Conservation (phyloP, 2,888 invertebrate species). For the Boloria euphrosyne region DNA sequence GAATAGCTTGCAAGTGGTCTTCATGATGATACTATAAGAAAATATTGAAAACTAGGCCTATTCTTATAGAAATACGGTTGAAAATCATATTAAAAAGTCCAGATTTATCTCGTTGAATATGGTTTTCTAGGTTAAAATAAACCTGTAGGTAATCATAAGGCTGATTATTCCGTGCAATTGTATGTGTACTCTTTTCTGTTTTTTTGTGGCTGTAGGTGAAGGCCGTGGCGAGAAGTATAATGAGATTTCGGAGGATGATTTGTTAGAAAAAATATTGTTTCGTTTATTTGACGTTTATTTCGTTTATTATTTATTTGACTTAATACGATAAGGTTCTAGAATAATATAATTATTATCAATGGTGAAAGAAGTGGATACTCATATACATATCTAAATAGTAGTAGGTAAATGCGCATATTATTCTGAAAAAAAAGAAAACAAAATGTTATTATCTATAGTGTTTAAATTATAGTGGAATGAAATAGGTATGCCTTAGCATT, state of each 20-base stretch:
- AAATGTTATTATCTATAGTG: too few species aligned
- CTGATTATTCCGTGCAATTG: neutral
- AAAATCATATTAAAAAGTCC: neutral
- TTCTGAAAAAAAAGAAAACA: too few species aligned
- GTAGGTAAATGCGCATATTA: too few species aligned
- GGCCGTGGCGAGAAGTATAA: conserved; percentile 14
- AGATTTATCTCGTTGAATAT: neutral
- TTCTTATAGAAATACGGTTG: conserved; percentile 2
- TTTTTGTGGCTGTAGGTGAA: conserved; percentile 19
- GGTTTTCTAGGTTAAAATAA: neutral
- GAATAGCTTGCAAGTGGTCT: conserved; percentile 29
- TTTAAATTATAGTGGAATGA: too few species aligned
- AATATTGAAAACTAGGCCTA: neutral
- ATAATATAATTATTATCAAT: too few species aligned
- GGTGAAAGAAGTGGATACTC: too few species aligned
- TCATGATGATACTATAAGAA: neutral
- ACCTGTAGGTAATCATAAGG: neutral
- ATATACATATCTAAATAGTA: too few species aligned
- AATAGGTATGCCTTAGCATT: too few species aligned
- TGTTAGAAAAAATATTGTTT: neutral
- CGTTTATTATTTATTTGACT: too few species aligned
- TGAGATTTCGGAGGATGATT: conserved; percentile 5
- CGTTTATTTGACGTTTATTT: too few species aligned
- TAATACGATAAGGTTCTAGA: too few species aligned
- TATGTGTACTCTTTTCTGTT: neutral